Evolutionary conservation across 1,140 invertebrate species (phyloP).

Genomic region (Zaprionus kolodkinae): DNA sequence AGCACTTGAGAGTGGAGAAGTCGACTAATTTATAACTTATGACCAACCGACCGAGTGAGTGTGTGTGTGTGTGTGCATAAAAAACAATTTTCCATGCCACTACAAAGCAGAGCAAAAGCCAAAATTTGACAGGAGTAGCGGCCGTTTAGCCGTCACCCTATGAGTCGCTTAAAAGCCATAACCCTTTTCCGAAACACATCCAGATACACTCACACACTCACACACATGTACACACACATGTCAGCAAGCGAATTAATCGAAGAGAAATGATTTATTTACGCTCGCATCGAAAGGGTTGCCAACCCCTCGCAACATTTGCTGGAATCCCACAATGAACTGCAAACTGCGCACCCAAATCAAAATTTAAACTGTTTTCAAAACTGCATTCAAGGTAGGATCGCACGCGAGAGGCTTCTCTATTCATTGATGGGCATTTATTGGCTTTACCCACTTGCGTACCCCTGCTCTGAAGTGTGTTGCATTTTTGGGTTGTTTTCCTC

Average conservation of each 20-base stretch:
- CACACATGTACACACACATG: slow-evolving; percentile 64
- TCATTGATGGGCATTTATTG: slow-evolving; percentile 79
- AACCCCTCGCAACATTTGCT: slow-evolving; percentile 6
- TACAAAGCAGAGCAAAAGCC: slow-evolving; percentile 84
- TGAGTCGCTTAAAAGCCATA: slow-evolving; percentile 39
- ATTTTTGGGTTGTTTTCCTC: slow-evolving; percentile 44
- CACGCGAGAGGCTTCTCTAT: background rate
- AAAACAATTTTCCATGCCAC: slow-evolving; percentile 84
- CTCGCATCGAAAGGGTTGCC: slow-evolving; percentile 58
- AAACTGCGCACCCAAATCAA: slow-evolving; percentile 73
- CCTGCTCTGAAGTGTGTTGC: slow-evolving; percentile 21
- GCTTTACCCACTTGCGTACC: slow-evolving; percentile 41
- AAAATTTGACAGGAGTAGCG: slow-evolving; percentile 83
- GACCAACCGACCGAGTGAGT: slow-evolving; percentile 28
- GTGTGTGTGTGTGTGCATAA: slow-evolving; percentile 48
- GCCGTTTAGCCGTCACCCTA: slow-evolving; percentile 66
- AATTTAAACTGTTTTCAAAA: slow-evolving; percentile 82
- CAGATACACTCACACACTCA: slow-evolving; percentile 37
- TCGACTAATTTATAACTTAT: slow-evolving; percentile 83
- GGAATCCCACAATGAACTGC: background rate
- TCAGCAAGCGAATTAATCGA: slow-evolving; percentile 84
- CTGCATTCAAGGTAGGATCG: slow-evolving; percentile 57
- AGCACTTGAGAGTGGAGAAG: slow-evolving; percentile 57
- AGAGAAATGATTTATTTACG: slow-evolving; percentile 84
- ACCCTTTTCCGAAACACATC: slow-evolving; percentile 47